Evolutionary conservation across 2,888 invertebrate species (phyloP).

Genomic region (Cataglyphis altisquamis): DNA sequence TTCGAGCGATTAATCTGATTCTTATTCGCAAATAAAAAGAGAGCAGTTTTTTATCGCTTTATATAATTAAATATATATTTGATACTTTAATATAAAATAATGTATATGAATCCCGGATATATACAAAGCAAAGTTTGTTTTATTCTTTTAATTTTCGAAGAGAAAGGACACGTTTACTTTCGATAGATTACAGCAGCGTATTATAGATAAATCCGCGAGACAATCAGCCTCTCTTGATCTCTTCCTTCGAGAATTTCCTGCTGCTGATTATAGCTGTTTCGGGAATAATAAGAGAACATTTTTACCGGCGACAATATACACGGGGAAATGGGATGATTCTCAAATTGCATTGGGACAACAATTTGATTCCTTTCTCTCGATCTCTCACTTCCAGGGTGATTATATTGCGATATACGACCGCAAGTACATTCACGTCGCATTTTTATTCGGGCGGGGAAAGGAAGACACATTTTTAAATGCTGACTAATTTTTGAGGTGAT

Average conservation of each 20-base stretch:
- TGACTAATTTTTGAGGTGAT: background rate
- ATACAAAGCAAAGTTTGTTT: background rate
- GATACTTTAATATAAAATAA: background rate
- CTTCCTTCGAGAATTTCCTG: conserved; percentile 56
- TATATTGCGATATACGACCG: conserved; percentile 37
- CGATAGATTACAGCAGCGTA: conserved; percentile 55
- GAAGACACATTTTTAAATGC: conserved; percentile 30
- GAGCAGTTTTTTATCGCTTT: background rate
- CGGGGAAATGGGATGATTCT: conserved; percentile 43
- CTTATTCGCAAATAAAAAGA: conserved; percentile 37
- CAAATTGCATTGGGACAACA: conserved; percentile 10
- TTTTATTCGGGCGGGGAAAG: conserved; percentile 37
- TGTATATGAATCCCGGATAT: background rate
- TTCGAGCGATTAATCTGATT: conserved; percentile 63
- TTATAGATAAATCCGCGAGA: conserved; percentile 64
- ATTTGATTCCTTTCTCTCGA: conserved; percentile 33
- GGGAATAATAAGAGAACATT: conserved; percentile 75
- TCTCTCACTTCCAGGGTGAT: conserved; percentile 52
- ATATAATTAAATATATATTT: conserved; percentile 4
- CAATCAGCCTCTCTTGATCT: conserved; percentile 59
- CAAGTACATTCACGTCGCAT: conserved; percentile 21
- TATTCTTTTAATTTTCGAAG: background rate
- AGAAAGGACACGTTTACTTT: conserved; percentile 54
- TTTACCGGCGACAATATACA: conserved; percentile 25
- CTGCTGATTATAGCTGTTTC: conserved; percentile 71